Base-by-base conservation (phyloP, 1,140 invertebrate genomes). In the Parasteatoda tepidariorum region DNA sequence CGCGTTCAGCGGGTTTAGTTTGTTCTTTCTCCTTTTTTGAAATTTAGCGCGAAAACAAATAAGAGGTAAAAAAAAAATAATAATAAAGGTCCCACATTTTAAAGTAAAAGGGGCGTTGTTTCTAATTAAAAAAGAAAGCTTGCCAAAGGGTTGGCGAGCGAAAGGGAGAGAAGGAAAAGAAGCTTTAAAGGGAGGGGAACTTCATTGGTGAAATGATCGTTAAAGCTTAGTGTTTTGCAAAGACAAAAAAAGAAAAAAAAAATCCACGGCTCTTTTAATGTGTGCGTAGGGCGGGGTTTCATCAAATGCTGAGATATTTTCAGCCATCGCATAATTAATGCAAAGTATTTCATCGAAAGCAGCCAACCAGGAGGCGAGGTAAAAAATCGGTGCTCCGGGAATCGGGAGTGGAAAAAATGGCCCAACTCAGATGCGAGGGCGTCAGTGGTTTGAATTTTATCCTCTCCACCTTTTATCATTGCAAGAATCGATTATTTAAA, bases 321-420 rank as follows among this genome's bases (percentile, higher is more conserved):
- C 66, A 70, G 57, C 33, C 78, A 82, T 70, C 78, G 78, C 78
- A 82, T 82, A 82, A 82, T 82, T 82, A 82, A 82, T 82, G 78
- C 78, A 82, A 70, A 82, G 76, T 79, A 79, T 79, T 79, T 79
- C 76, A 79, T 57, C 76, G 34, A 62, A 38, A 61, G 13, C 66
- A 70, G 33, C 78, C 78, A 82, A 82, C 78, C 78, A 82, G 78
- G 66, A 71, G 78, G 55, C 28, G 54, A 26, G 78, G 57, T 38
- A 82, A 82, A 82, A 82, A 82, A 76, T 76, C 15, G 59, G 30
- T 62, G 62, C 73, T 76, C 61, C 61, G 34, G 73, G 59, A 76
- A 76, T 48, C 28, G 76, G 76, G 73, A 64, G 48, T 54, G 75
- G 33, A 82, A 82, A 82, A 82, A 82, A 71, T 70, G 22, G 41